Conservation (phyloP, 2,113 vertebrate genomes). For the Oriolus oriolus region DNA sequence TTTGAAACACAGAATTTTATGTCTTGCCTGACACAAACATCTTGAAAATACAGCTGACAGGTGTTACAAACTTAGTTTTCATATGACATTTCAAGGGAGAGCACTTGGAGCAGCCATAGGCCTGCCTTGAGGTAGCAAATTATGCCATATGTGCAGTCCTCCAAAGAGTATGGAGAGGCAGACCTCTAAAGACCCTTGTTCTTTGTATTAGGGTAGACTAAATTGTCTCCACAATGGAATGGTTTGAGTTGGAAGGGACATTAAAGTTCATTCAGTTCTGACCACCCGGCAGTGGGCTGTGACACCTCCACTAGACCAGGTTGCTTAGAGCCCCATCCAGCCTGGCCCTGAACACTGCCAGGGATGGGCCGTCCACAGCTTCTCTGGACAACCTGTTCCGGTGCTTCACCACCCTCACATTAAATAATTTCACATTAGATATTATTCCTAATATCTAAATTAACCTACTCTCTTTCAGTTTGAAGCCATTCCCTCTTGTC, state of each 20-base stretch:
- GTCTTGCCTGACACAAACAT: neutral
- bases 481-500: neutral
- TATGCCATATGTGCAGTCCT: neutral
- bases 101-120: neutral
- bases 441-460: neutral
- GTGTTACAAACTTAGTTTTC: neutral
- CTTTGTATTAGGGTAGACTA: neutral
- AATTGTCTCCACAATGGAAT: neutral
- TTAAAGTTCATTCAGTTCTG: neutral
- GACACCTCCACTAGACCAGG: neutral
- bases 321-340: neutral
- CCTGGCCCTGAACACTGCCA: neutral
- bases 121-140: neutral
- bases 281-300: neutral
- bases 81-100: neutral
- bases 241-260: neutral
- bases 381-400: neutral
- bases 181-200: neutral
- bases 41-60: neutral
- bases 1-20: neutral
- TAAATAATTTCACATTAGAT: neutral
- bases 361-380: neutral
- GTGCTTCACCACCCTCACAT: neutral
- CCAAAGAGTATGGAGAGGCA: neutral
- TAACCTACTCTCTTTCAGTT: neutral